phyloP scores from a whole-genome alignment of 2,113 vertebrate genomes.

The Malurus elegans region DNA sequence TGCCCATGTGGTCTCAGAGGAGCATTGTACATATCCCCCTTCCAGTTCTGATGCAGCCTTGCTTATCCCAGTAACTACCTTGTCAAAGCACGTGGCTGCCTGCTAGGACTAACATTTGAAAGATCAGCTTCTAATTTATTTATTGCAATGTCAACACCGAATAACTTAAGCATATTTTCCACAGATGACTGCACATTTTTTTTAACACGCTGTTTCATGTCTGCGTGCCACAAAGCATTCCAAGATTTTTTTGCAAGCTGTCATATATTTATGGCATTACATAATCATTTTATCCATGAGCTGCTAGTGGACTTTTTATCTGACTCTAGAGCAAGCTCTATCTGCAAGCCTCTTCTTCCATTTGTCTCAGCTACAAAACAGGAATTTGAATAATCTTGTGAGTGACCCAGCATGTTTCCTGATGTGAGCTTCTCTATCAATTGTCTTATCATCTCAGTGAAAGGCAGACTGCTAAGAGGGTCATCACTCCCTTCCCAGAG shows the following conservation, averaged over 20 bases:
- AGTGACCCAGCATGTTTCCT: background rate
- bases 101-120: slow-evolving; percentile 53
- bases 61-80: background rate
- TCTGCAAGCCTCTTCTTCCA: background rate
- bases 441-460: background rate
- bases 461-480: background rate
- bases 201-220: slow-evolving; percentile 41
- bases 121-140: slow-evolving; percentile 29
- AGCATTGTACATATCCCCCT: background rate
- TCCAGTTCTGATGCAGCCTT: background rate
- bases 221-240: slow-evolving; percentile 14
- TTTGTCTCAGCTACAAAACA: background rate
- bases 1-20: background rate
- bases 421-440: background rate
- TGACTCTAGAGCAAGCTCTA: background rate
- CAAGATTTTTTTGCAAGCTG: slow-evolving; percentile 43
- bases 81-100: slow-evolving; percentile 16
- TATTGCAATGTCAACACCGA: slow-evolving; percentile 43
- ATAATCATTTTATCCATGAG: slow-evolving; percentile 21
- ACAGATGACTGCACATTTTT: slow-evolving; percentile 54
- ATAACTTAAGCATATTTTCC: slow-evolving; percentile 59
- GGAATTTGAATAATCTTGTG: background rate
- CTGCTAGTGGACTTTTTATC: background rate
- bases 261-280: slow-evolving; percentile 40
- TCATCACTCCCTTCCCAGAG: background rate